Conservation (phyloP, 2,888 invertebrate genomes). For the Rotaria socialis region DNA sequence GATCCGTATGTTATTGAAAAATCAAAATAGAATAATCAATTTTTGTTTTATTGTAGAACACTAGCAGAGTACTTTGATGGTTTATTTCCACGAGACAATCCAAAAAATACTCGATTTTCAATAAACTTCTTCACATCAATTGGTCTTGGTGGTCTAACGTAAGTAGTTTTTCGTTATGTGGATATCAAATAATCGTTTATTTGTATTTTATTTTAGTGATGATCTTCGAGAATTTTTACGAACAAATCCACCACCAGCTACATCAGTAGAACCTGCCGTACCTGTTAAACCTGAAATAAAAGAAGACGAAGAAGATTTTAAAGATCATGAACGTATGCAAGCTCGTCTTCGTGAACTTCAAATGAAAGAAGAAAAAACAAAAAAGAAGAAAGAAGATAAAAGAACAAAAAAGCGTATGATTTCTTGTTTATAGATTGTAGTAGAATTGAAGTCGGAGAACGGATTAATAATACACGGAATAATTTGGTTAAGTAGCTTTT, state of each 20-base stretch:
- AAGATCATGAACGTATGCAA: not conserved
- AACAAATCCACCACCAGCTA: not conserved
- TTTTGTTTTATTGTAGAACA: constrained; percentile 65
- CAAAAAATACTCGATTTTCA: constrained; percentile 89
- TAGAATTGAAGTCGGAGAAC: too few relatives aligned
- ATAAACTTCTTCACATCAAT: constrained; percentile 96
- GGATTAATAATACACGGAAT: too few relatives aligned
- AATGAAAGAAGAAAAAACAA: not conserved
- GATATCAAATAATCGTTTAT: not conserved
- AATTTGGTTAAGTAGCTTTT: too few relatives aligned
- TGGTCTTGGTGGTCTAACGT: constrained; percentile 88
- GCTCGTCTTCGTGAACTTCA: not conserved
- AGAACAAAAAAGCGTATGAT: not conserved
- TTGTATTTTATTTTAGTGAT: not conserved
- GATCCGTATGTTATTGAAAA: constrained; percentile 66
- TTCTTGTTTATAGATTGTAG: not conserved
- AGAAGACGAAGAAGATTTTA: not conserved
- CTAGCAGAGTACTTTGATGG: constrained; percentile 80
- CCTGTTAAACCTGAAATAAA: not conserved
- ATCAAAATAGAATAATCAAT: constrained; percentile 50
- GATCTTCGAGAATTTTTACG: constrained; percentile 2
- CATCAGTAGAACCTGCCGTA: too few relatives aligned
- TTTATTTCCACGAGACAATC: constrained; percentile 88
- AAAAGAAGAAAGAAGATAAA: not conserved
- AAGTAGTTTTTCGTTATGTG: constrained; percentile 52